Base-by-base conservation (phyloP, 1,140 invertebrate genomes). In the Chironomus striatipennis region DNA sequence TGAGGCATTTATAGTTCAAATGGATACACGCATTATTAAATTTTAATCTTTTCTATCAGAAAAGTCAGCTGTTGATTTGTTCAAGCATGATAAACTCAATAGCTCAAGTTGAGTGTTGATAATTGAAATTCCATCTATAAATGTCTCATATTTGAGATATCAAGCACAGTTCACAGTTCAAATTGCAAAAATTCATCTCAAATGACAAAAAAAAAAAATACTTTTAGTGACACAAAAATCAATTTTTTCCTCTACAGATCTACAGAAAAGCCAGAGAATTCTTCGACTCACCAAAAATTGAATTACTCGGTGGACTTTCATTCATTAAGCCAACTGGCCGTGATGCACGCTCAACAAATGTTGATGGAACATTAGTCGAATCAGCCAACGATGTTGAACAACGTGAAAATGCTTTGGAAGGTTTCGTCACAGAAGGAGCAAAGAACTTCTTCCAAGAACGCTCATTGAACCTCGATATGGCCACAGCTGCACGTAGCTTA, bases 231-330 rank as follows among this genome's bases (percentile, higher is more conserved):
- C 24, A 34, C 1, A 34, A 34, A 34, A 34, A 34, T 34, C 24
- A 34, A 34, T 34, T 34, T 15, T 67, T 73, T 72, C 24, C 43
- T 43, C 9, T 20, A 65, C 78, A 84, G 83, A 78, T 89, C 67
- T 89, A 85, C 82, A 83, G 87, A 42, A 85, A 84, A 76, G 86
- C 87, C 5, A 87, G 85, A 77, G 85, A 86, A n/a, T 85, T 89
- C 79, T 88, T 90, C 78, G 84, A 85, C 42, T 85, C 85, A 78
- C 86, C 88, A 73, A 85, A 79, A 76, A 81, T 88, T 72, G 86
- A 88, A 74, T 75, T 89, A 42, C 80, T 86, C 67, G 84, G 84
- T 70, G 88, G 88, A 43, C 80, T 89, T 15, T 86, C 84, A 5
- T 77, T 90, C 21, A 83, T 87, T 74, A 87, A 86, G 80, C 83